Evolutionary conservation across 1,140 invertebrate genomes (phyloP).

Genomic region (Lepidotrigona ventralis): DNA sequence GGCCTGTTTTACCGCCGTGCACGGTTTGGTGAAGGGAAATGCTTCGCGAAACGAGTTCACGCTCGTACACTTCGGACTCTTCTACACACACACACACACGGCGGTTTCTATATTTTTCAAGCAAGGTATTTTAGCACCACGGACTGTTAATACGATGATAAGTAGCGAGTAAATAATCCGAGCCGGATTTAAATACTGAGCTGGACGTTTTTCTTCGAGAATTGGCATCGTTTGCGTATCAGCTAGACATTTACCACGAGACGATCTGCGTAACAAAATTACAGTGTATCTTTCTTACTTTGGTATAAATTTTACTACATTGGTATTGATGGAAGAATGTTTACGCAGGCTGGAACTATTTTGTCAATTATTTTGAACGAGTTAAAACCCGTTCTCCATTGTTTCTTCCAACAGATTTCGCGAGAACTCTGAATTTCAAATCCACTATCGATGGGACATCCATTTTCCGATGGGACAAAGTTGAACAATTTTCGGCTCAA

Average conservation of each 20-base stretch:
- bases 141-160: neutral
- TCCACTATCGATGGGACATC: neutral
- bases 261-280: neutral
- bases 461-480: no score
- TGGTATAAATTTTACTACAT: no score
- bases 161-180: no score
- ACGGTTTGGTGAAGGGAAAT: neutral
- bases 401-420: neutral
- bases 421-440: neutral
- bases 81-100: neutral
- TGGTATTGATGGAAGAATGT: no score
- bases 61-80: neutral
- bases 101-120: neutral
- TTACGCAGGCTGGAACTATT: no score
- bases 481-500: neutral
- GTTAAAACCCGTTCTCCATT: neutral
- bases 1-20: neutral
- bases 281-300: no score
- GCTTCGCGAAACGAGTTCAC: neutral
- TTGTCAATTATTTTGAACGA: neutral
- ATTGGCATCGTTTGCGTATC: neutral
- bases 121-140: neutral
- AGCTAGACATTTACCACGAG: neutral
- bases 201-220: neutral
- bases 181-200: no score